Evolutionary conservation across 2,888 invertebrate genomes (phyloP).

Genomic region (Caradrina kadenii): DNA sequence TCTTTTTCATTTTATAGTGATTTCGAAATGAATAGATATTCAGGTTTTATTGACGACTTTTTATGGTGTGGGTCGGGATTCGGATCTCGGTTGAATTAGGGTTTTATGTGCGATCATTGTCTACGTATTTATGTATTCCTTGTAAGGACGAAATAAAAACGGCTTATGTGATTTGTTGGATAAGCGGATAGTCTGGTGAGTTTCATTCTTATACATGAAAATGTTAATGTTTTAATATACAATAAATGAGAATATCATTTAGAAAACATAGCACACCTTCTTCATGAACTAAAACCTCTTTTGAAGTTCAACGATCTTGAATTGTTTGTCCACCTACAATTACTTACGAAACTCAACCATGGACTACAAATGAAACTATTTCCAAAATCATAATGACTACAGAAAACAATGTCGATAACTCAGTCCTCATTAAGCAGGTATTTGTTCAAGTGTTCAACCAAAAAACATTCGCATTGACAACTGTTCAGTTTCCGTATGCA

Average conservation of each 20-base stretch:
- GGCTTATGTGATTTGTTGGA: conserved; percentile 51
- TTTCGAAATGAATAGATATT: conserved; percentile 63
- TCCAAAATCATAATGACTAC: conserved; percentile 28
- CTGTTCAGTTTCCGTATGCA: conserved; percentile 60
- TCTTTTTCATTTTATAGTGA: conserved; percentile 65
- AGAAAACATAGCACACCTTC: not conserved
- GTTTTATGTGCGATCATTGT: conserved; percentile 65
- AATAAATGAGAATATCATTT: not conserved
- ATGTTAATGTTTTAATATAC: not conserved
- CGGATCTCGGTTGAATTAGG: conserved; percentile 58
- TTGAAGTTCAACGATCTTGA: conserved; percentile 9
- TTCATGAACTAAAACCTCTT: not conserved
- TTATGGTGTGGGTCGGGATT: conserved; percentile 62
- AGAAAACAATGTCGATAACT: conserved; percentile 31
- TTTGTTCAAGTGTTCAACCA: conserved; percentile 59
- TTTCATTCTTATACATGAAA: not conserved
- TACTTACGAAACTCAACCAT: not conserved
- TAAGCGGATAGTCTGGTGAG: conserved; percentile 24
- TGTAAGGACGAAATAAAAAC: conserved; percentile 59
- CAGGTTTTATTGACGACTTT: conserved; percentile 61
- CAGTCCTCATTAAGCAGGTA: conserved; percentile 43
- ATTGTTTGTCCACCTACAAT: too few species aligned
- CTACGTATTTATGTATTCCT: conserved; percentile 60
- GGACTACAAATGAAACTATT: not conserved
- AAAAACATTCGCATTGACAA: conserved; percentile 59